A percentile compares a stretch with the other conserved stretches of the same genome.
phyloP scores from a whole-genome alignment of 2,113 vertebrate species.

The Heloderma charlesbogerti region DNA sequence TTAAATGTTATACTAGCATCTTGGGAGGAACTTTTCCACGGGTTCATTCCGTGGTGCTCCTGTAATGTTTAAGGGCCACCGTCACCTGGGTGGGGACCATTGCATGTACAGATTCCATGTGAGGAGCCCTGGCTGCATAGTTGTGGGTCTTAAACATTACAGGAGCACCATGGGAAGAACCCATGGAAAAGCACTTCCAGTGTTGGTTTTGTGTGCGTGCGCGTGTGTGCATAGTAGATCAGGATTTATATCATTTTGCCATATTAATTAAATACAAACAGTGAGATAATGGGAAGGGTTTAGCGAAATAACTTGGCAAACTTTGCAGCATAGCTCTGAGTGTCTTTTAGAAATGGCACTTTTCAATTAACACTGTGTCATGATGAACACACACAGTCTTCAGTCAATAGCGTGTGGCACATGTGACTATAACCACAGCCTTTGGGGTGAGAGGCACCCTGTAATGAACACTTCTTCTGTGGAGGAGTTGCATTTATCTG shows the following conservation, averaged over 20 bases:
- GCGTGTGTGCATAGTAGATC: not conserved
- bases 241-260: not conserved
- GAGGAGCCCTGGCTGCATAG: not conserved
- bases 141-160: not conserved
- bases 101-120: too few relatives aligned
- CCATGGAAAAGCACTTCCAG: not conserved
- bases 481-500: not conserved
- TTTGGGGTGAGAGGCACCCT: not conserved
- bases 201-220: not conserved
- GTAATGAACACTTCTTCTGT: not conserved
- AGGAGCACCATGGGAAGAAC: not conserved
- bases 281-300: not conserved
- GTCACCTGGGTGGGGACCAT: not conserved
- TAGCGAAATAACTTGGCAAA: not conserved
- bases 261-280: not conserved
- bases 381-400: not conserved
- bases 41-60: not conserved
- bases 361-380: not conserved
- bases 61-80: not conserved
- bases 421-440: not conserved
- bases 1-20: not conserved
- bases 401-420: not conserved
- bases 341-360: not conserved
- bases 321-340: not conserved
- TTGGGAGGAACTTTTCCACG: not conserved